Evolutionary conservation across 2,113 vertebrate genomes (phyloP).

Genomic region (Machaerirhynchus nigripectus): DNA sequence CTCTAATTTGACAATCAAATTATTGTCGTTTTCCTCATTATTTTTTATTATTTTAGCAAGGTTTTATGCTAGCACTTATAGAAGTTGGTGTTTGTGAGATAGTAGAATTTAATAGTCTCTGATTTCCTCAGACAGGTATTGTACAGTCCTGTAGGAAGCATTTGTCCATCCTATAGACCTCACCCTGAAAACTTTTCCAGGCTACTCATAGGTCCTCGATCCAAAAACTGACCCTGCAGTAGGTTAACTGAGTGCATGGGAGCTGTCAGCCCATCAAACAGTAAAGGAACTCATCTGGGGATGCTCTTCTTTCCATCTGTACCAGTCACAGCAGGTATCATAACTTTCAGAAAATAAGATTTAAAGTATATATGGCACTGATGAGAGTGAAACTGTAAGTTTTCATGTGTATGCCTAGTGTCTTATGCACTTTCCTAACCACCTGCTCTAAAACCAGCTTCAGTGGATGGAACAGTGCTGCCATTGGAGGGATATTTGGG

Average conservation of each 20-base stretch:
- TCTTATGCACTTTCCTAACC: neutral
- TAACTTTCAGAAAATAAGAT: neutral
- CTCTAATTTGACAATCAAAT: neutral
- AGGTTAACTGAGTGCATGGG: neutral
- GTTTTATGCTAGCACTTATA: neutral
- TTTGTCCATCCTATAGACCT: neutral
- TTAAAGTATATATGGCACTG: neutral
- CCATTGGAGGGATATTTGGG: neutral
- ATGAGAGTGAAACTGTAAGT: neutral
- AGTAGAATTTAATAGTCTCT: neutral
- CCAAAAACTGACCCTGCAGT: neutral
- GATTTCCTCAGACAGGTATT: neutral
- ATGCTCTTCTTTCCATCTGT: neutral
- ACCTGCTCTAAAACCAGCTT: neutral
- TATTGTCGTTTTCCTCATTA: neutral
- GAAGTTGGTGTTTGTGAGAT: neutral
- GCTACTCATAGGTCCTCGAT: neutral
- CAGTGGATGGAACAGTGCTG: neutral
- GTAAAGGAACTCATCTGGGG: neutral
- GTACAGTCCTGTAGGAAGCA: neutral
- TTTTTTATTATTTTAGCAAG: neutral
- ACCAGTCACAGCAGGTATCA: neutral
- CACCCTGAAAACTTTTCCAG: neutral
- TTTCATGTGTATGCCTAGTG: neutral
- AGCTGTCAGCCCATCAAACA: neutral